phyloP scores from a whole-genome alignment of 2,113 vertebrate species.

The Agelaius tricolor region DNA sequence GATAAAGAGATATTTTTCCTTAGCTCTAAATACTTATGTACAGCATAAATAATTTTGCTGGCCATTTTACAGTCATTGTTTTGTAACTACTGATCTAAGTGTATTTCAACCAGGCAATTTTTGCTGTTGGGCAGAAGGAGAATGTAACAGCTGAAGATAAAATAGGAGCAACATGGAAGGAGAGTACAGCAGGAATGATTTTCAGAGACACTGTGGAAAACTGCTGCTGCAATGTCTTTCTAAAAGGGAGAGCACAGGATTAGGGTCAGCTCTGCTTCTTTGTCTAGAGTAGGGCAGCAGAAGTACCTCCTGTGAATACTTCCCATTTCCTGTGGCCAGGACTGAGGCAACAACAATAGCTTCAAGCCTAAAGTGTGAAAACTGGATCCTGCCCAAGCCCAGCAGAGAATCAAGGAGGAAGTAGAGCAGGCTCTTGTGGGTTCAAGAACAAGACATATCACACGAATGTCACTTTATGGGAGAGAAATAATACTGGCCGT shows the following conservation, averaged over 20 bases:
- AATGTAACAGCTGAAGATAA: not conserved
- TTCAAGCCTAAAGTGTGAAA: not conserved
- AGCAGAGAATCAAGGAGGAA: conserved; percentile 1
- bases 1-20: not conserved
- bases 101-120: not conserved
- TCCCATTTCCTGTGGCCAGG: not conserved
- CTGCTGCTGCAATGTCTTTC: not conserved
- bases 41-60: not conserved
- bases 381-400: not conserved
- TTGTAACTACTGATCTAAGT: not conserved
- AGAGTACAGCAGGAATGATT: not conserved
- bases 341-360: not conserved
- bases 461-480: not conserved
- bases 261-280: not conserved
- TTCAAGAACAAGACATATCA: not conserved
- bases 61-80: not conserved
- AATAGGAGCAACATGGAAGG: not conserved
- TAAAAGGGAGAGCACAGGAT: not conserved
- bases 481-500: not conserved
- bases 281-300: not conserved
- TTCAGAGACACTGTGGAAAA: not conserved
- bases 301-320: not conserved
- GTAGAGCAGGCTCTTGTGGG: not conserved
- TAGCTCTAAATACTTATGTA: not conserved
- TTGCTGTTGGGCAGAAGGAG: not conserved